Base-by-base conservation (phyloP, 2,113 vertebrate species). In the Marmota monax region DNA sequence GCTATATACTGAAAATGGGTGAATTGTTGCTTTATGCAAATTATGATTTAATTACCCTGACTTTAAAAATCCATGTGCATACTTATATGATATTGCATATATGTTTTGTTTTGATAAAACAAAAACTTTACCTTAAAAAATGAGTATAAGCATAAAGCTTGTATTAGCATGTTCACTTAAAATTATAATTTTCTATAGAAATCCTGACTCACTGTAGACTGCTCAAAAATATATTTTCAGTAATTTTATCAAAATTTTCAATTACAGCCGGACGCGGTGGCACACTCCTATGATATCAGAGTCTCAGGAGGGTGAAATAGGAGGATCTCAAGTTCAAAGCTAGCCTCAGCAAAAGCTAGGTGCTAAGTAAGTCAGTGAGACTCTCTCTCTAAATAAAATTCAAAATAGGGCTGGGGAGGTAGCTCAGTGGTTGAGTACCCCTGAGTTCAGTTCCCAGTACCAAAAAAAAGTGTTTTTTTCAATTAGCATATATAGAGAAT, bases 111-210 rank as follows among this genome's bases (percentile, higher is more conserved):
- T 92, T 5, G 4, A 80, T 96, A 84, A 92, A 65, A 82, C 69
- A 45, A 45, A 45, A 45, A 45, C 42, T 96, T 80, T 80, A n/a
- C 32, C 82, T 63, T 42, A 92, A 94, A 88, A 63, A 76, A 22
- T 70, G 23, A 42, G 12, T 69, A 5, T 42, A 67, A 77, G 70
- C 51, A 63, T 18, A 88, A 85, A 83, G 83, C 14, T 69, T 70
- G 73, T 45, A 56, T 7, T 67, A 73, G 8, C 53, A 14, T 56
- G 32, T 77, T 65, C 73, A 53, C 42, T 18, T 74, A 83, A 67
- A 89, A 34, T 17, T 45, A 34, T 74, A 29, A 37, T 27, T 29
- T 13, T 51, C 29, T 51, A 12, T n/a, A 63, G 32, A 88, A 95
- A 95, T 88, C 51, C 34, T 87, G n/a, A 56, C 22, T 76, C 25